Evolutionary conservation across 2,888 invertebrate genomes (phyloP), one percentile per base, ranked within the genome.

Genomic region (Trachelus troglodyta): DNA sequence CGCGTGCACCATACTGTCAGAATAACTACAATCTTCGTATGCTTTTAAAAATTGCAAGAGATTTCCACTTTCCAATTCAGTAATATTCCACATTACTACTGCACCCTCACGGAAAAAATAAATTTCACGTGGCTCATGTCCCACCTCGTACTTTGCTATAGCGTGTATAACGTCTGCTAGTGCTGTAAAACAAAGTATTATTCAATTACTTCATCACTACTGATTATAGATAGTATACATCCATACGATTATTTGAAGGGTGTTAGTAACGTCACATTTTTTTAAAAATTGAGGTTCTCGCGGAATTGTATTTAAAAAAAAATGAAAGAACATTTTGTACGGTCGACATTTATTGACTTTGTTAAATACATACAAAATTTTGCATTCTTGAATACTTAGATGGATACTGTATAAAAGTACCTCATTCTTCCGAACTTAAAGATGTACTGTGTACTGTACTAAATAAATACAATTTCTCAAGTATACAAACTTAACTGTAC

Each of bases 51-150:
- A 97, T 69, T 94, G 93, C 31, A 98, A 91, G 0, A 98, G 93
- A 92, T 96, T 96, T 81, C 94, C 94, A 69, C 95, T 94, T 89
- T 98, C 98, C 77, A 96, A 87, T 83, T 97, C 96, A 0, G 95
- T 94, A 86, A 97, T 95, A 91, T 98, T 98, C 98, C 98, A 98
- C 91, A 98, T 95, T 0, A 98, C 97, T 0, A 97, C 95, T 3
- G 96, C 95, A 1, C 99, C 99, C 91, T 98, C 98, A 68, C 96
- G 94, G 90, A 97, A 98, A 91, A 98, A 97, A 89, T 96, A 97
- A 82, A 98, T 96, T 91, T 98, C 97, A 12, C 98, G 92, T 0
- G 95, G 94, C 87, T 97, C 97, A 35, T 93, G 87, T 0, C 94
- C 96, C 0, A 97, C 94, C 79, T 94, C 94, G 91, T 98, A 98